Evolutionary conservation across 30 jellyfish, hydroid and myxozoan genomes (phyloP), one percentile per base, ranked within the genome.

Genomic region (Cassiopea xamachana): DNA sequence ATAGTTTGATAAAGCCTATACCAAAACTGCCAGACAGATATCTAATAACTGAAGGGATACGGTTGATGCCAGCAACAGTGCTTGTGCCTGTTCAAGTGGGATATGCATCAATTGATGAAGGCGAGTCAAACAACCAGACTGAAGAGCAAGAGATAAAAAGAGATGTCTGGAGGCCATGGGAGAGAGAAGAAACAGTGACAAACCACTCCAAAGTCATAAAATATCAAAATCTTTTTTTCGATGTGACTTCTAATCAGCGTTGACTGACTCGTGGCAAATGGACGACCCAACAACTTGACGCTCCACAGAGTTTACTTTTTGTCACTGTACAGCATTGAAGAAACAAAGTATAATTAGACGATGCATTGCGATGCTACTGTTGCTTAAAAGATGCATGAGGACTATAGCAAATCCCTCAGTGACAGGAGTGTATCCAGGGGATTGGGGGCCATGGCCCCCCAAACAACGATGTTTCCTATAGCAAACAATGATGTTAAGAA

Each of bases 151-250:
- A 71, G 4, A 71, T 12, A 43, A 2, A 6, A 15, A 80, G 48
- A 15, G 95, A 80, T 15, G 92, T 89, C 6, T 89, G 96, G 96
- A 81, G 96, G 75, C 96, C 96, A 47, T 89, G 89, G 89, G 92
- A 74, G 71, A 80, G 84, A 74, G 60, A 80, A 47, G 92, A 60
- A 70, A 81, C 49, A 15, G 7, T 79, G 8, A 12, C 18, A 1
- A 69, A 82, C 9, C 1, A 48, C 69, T 60, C 87, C 2, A 78
- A 78, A 49, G 76, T 17, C 6, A 16, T 59, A 1, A 75, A 78
- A 19, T 8, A 45, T 43, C 87, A 78, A 48, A 51, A 75, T 19
- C 12, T 78, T 27, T 19, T 78, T 78, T 55, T 47, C 87, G 71
- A 10, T 75, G 45, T 75, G 69, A 75, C 43, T 44, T 44, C 8